Conservation (phyloP, 2,797 vertebrate species). For the Orestias chungarensis region DNA sequence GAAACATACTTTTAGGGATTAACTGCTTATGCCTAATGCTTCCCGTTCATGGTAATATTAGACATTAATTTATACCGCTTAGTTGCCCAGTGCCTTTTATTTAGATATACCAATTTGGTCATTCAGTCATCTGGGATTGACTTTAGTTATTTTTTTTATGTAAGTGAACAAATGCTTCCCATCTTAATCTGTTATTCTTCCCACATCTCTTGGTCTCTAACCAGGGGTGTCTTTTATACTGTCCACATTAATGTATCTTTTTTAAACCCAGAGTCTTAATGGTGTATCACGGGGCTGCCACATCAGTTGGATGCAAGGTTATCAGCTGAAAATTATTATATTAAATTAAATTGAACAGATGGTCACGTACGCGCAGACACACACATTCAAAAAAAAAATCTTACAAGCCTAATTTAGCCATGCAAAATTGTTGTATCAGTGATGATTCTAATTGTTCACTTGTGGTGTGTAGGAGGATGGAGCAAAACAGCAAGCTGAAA, state of each 20-base stretch:
- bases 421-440: constrained; percentile 18
- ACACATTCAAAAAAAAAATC: constrained; percentile 15
- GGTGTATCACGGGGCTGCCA: constrained; percentile 70
- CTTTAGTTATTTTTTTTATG: neutral
- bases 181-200: constrained; percentile 9
- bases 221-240: constrained; percentile 66
- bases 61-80: neutral
- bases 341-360: constrained; percentile 57
- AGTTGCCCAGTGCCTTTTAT: neutral
- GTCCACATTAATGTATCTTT: constrained; percentile 56
- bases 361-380: neutral
- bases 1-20: neutral
- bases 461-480: constrained; percentile 17
- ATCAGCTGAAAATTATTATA: constrained; percentile 68
- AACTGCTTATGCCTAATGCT: neutral
- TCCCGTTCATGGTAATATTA: neutral
- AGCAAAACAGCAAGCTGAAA: constrained; percentile 12
- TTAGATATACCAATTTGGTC: neutral
- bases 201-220: constrained; percentile 36
- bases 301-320: constrained; percentile 28
- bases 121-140: neutral
- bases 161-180: constrained; percentile 7
- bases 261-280: constrained; percentile 71
- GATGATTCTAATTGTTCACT: constrained; percentile 45
- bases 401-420: constrained; percentile 20